Base-by-base conservation (phyloP, 2,113 vertebrate species). In the Zootoca vivipara region DNA sequence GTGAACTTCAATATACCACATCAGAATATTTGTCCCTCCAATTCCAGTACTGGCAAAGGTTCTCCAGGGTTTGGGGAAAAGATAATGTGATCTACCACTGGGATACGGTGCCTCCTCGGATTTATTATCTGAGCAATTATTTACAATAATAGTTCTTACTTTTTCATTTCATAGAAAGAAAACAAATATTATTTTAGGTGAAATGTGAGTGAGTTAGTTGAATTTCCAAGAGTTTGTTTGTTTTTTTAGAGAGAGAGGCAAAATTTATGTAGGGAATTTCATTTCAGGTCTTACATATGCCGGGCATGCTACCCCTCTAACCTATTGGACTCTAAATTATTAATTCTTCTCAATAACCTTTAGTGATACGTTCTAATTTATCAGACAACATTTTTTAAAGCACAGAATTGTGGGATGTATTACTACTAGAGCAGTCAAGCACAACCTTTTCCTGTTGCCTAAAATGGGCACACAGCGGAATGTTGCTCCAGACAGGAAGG, bases 101-200 rank as follows among this genome's bases (percentile, higher is more conserved):
- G 40, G 18, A 3, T 10, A 75, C 40, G 8, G 38, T 42, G 20
- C 7, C 38, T 10, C 38, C 22, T 38, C 74, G 26, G 24, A 75
- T 33, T 33, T 3, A 75, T 78, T 52, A 78, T 85, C 86, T 85
- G 75, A 89, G 75, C 0, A 16, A 75, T 40, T 18, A 86, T 91
- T 85, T 89, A 74, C 89, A 87, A 26, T 87, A 84, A 26, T 88
- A 64, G 86, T 87, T n/a, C 20, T 26, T 74, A 72, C 92, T 85
- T 90, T 85, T 93, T 91, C 33, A 78, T 89, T 95, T 91, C 58
- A 85, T 4, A 86, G 24, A 42, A 52, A 88, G 38, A 82, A 90
- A 72, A 90, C 30, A 86, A 88, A 40, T 38, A 70, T 35, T 22
- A 3, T 84, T 75, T 78, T 74, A 70, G 42, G 46, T 10, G 38